Percentiles rank a stretch among this genome's conserved stretches.
Evolutionary conservation across 30 jellyfish, hydroid and myxozoan species (phyloP).

Genomic region (Hydractinia symbiolongicarpus): DNA sequence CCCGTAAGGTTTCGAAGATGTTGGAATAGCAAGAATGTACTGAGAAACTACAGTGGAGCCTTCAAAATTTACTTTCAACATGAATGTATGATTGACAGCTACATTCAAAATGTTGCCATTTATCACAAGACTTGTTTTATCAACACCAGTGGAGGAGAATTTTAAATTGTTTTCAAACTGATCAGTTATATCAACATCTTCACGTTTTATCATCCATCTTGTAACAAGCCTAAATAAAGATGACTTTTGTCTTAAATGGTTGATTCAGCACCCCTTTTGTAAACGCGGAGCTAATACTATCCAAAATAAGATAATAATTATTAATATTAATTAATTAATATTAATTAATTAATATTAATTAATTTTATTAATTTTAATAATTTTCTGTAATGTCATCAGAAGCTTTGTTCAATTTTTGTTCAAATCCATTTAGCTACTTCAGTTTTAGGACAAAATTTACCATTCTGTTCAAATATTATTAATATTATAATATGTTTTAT

Average conservation of each 20-base stretch:
- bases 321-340: too few relatives aligned
- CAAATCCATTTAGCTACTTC: too few relatives aligned
- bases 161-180: neutral
- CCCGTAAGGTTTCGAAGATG: constrained; percentile 43
- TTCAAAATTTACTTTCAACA: constrained; percentile 25
- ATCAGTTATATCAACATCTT: neutral
- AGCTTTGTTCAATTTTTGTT: too few relatives aligned
- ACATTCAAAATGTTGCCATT: constrained; percentile 36
- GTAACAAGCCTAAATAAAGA: neutral
- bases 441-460: too few relatives aligned
- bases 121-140: constrained; percentile 46
- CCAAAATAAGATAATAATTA: too few relatives aligned
- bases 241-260: neutral
- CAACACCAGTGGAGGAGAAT: constrained; percentile 41
- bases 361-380: too few relatives aligned
- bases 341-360: too few relatives aligned
- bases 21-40: constrained; percentile 16
- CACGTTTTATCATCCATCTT: neutral
- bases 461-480: too few relatives aligned
- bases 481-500: too few relatives aligned
- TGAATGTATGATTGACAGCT: constrained; percentile 15
- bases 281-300: too few relatives aligned
- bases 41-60: constrained; percentile 9
- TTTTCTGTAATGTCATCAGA: too few relatives aligned
- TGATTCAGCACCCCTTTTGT: too few relatives aligned